Conservation (phyloP, 92 coral and sea anemone species). For the Actinernus sp. region DNA sequence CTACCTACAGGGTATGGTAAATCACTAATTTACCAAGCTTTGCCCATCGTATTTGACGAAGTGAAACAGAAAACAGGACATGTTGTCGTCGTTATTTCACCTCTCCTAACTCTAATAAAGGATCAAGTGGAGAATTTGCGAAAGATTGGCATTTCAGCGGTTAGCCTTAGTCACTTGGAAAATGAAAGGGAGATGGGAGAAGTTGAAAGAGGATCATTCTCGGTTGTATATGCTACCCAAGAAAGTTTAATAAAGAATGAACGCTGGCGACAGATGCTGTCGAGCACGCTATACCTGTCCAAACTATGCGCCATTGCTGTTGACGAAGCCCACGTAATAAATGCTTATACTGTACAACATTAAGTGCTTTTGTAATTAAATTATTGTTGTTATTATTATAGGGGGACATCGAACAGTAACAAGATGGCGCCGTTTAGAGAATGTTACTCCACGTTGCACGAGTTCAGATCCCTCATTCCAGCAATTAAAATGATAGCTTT, state of each 20-base stretch:
- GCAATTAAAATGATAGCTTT: conserved; percentile 42
- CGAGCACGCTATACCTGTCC: conserved; percentile 14
- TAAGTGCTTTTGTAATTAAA: no score
- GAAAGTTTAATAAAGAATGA: no score
- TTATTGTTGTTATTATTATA: conserved; percentile 8
- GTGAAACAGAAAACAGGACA: conserved; percentile 7
- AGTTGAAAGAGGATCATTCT: conserved; percentile 40
- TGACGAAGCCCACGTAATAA: conserved; percentile 71
- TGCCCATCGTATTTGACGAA: conserved; percentile 3
- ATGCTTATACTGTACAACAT: no score
- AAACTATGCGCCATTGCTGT: conserved; percentile 74
- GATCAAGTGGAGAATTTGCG: conserved; percentile 33
- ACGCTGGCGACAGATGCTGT: conserved; percentile 59
- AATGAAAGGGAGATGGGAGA: conserved; percentile 39
- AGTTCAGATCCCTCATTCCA: conserved; percentile 55
- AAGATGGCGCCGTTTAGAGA: conserved; percentile 56
- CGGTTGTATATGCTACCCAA: no score
- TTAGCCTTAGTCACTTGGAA: conserved; percentile 23
- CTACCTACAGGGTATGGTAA: conserved; percentile 31
- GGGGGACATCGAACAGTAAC: conserved; percentile 57
- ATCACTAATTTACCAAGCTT: conserved; percentile 24
- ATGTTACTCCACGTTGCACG: conserved; percentile 40
- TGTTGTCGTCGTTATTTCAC: conserved; percentile 40
- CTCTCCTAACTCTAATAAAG: conserved; percentile 25
- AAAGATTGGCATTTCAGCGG: conserved; percentile 28